Base-by-base conservation (phyloP, 2,797 vertebrate species). In the Chelmon rostratus region DNA sequence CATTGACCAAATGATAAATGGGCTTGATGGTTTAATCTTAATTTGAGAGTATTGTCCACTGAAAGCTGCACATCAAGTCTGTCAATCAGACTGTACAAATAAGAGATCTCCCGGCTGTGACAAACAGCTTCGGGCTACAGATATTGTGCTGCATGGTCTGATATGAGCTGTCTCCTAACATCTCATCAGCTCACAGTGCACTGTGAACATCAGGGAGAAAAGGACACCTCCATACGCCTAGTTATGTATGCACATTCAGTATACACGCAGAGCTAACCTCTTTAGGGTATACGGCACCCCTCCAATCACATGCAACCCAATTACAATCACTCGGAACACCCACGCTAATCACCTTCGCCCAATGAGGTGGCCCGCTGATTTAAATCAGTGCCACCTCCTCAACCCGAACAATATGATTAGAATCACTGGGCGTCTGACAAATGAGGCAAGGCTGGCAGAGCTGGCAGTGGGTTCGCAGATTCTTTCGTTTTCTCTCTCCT, bases 261-360 rank as follows among this genome's bases (percentile, higher is more conserved):
- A 53, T 50, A 42, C 68, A 71, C 35, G 58, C 66, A 44, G 28
- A 70, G 58, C 59, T 71, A 63, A 78, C 64, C 68, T 75, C 68
- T 84, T 73, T 44, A 59, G 35, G 42, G 71, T 69, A 72, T 50
- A 67, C 65, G 78, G 71, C 68, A 65, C 21, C 59, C 31, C 58
- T 92, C 79, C 86, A 91, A 91, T 91, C 86, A 86, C 61, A 87
- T 73, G 75, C 86, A 83, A 83, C n/a, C 86, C 86, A 91, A 91
- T 93, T 90, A 90, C 84, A 93, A 92, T 91, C 89, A 93, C 72
- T 74, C 35, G 25, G 62, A 80, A 76, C 81, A 71, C 79, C 84
- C 69, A 67, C 40, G 44, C 84, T 91, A 85, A 91, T 86, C 85
- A 84, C 81, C 78, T 84, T 79, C 16, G 38, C 79, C 83, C 83